Evolutionary conservation across 2,113 vertebrate genomes (phyloP).

Genomic region (Grus americana): DNA sequence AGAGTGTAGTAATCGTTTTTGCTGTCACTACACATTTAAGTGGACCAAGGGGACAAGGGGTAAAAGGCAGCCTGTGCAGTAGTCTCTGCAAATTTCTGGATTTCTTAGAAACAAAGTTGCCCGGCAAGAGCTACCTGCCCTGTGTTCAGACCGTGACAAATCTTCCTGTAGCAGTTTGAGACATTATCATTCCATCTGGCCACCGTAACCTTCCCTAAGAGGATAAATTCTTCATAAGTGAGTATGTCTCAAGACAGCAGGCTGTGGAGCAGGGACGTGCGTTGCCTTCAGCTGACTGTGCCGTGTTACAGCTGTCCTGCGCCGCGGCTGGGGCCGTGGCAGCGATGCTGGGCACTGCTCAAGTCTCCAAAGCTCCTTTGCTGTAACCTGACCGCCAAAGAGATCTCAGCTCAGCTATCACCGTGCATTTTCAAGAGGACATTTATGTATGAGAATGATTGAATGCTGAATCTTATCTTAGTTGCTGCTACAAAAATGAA

Average conservation of each 20-base stretch:
- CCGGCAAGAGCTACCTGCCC: not conserved
- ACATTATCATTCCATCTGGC: not conserved
- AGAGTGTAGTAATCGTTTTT: not conserved
- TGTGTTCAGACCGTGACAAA: not conserved
- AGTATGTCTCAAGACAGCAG: not conserved
- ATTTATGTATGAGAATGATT: not conserved
- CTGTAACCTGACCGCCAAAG: not conserved
- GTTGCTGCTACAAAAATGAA: not conserved
- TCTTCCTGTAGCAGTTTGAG: not conserved
- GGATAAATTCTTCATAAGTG: not conserved
- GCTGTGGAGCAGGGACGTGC: not conserved
- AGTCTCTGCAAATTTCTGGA: not conserved
- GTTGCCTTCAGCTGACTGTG: not conserved
- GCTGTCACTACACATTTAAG: not conserved
- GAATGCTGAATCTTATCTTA: not conserved
- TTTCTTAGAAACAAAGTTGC: not conserved
- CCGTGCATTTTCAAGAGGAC: not conserved
- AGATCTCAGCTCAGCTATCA: not conserved
- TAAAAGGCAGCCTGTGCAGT: not conserved
- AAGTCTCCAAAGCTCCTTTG: fast-evolving
- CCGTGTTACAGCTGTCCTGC: fast-evolving
- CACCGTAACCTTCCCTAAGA: not conserved
- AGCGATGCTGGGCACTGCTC: fast-evolving
- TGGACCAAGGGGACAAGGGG: not conserved
- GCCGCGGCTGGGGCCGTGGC: fast-evolving